Evolutionary conservation across 1,140 invertebrate species (phyloP), one percentile per base, ranked within the genome.

Genomic region (Hermetia illucens): DNA sequence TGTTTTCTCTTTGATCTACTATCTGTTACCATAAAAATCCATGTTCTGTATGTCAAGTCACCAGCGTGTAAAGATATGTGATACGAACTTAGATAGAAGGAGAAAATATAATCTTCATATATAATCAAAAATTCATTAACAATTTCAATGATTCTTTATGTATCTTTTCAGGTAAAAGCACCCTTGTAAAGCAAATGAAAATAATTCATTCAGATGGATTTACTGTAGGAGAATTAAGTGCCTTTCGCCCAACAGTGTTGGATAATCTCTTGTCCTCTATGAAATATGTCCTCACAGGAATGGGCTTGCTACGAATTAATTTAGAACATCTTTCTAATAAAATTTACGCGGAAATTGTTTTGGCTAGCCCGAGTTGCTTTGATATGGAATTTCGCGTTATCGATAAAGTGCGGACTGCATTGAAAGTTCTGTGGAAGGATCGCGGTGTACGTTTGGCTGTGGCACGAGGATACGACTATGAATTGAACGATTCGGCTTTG

Each of bases 201-300:
- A 82, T 83, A 47, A 82, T 83, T 42, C 77, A 83, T 53, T 75
- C 78, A 44, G 75, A 77, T 55, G 79, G 79, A 19, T 83, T 80
- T 52, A 75, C 73, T 21, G 59, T 64, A 43, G 71, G 77, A 41
- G 79, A 83, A 62, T 59, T 70, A 49, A 69, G 61, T 54, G 75
- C 68, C 36, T 77, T 72, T 42, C 58, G 74, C 51, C 71, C 73
- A 10, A 74, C 74, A 17, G 71, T 77, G 20, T 51, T 76, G 39
- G 74, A 77, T 45, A 77, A 77, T 53, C 54, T 77, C n/a, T 50
- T 77, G 10, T 70, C 70, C 20, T 77, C 75, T 5, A 77, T 77
- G 75, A 77, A 76, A 53, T 77, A 74, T 64, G 74, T 76, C 6
- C 60, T 77, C 1, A 67, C 68, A 44, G 75, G 75, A 25, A 77